These are phyloP conservation scores for Cecropterus lyciades DNA, from an alignment of 1,140 invertebrate genomes.

Conservation along the genomic window DNA sequence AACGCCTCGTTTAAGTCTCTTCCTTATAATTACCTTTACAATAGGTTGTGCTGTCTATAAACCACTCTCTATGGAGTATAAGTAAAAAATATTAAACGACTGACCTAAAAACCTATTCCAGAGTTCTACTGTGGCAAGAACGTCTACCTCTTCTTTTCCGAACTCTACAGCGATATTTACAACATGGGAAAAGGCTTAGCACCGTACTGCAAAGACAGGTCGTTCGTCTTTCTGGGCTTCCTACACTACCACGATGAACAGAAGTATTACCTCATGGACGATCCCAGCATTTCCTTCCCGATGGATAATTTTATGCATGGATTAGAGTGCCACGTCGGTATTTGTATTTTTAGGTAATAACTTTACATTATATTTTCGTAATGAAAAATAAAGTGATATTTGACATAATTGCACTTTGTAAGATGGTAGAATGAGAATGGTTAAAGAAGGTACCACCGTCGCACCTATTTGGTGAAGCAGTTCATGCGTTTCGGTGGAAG, in stretches of 20 bases:
- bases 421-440: no score
- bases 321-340: conserved; percentile 68
- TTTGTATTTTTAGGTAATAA: conserved; percentile 72
- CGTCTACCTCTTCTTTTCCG: conserved; percentile 69
- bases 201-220: conserved; percentile 70
- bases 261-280: conserved; percentile 73
- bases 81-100: no score
- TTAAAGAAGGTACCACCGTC: no score
- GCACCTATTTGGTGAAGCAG: no score
- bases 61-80: no score
- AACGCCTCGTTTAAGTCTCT: no score
- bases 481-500: no score
- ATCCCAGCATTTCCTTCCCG: conserved; percentile 69
- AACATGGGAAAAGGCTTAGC: conserved; percentile 65
- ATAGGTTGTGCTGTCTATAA: no score
- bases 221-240: conserved; percentile 72
- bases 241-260: conserved; percentile 71
- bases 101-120: conserved; percentile 37
- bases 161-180: conserved; percentile 73
- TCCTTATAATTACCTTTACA: no score
- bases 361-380: background rate
- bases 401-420: no score
- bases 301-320: conserved; percentile 75
- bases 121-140: conserved; percentile 76
- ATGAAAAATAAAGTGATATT: no score